Base-by-base conservation (phyloP, 2,888 invertebrate genomes). In the Chymomyza fuscimana region DNA sequence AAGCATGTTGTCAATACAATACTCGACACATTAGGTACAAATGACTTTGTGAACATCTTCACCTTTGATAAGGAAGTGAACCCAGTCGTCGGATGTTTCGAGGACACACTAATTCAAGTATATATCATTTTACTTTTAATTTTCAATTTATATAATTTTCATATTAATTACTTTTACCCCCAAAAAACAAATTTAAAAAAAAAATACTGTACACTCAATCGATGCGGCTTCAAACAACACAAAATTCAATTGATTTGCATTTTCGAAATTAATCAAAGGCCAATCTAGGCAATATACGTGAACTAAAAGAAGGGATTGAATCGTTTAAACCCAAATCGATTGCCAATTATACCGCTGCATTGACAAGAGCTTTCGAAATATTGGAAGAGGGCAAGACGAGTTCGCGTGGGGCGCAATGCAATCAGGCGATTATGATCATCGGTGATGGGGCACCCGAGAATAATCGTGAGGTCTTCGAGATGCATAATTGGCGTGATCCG, bases 381-480 rank as follows among this genome's bases (percentile, higher is more conserved):
- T 93, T 99, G 72, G 94, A 94, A 91, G 92, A 93, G 61, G 94
- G 94, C 86, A 93, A 95, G 79, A 92, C 93, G 32, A 93, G 93
- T 76, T 93, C 93, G 62, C 93, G 94, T 59, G 96, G 96, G 58
- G 95, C 96, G 56, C 93, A 94, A 80, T 96, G 96, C 91, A 97
- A 97, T 92, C 96, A 98, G 93, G 99, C 98, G 40, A 99, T 99
- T 88, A 99, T 99, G 99, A 93, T 99, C 81, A 95, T 99, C 82
- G 99, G 99, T n/a, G 99, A 99, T 92, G 99, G 99, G 29, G 98
- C 99, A 16, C 98, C 99, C 59, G 97, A 97, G 89, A 97, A 96
- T 90, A 98, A 96, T 92, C 96, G 97, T 90, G 96, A 98, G 88
- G 95, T 98, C 69, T 99, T 99, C 92, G 94, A 97, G 89, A 93